Base-by-base conservation (phyloP, 2,797 vertebrate genomes). In the Falco cherrug region DNA sequence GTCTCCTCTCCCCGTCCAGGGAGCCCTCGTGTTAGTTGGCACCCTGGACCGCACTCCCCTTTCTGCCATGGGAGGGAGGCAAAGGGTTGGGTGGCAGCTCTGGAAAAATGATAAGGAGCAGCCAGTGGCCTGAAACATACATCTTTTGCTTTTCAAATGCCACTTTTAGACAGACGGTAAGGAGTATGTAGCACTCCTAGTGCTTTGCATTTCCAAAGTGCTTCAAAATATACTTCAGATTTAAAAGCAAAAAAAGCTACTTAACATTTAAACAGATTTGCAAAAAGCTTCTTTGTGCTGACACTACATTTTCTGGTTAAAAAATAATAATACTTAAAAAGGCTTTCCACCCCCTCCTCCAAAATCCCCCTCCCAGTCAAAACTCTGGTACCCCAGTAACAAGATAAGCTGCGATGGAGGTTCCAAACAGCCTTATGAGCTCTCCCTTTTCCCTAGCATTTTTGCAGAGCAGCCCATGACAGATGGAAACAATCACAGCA, bases 151-250 rank as follows among this genome's bases (percentile, higher is more conserved):
- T 96, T 95, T 76, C 71, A 91, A 89, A 96, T 43, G 93, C 91
- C 77, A 90, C 87, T 97, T 90, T 61, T 80, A 94, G 87, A 76
- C 59, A 90, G 90, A 92, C 4, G 22, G 87, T 93, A 89, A 85
- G 89, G 87, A 95, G 93, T 90, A 90, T 89, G 91, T 95, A 56
- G 80, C 84, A 87, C 89, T 95, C 84, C 85, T 90, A 95, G 91
- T 83, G 80, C 96, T 95, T 95, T 95, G 85, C 87, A 84, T 96
- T 95, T 92, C 84, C 94, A 96, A 96, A 96, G 94, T 97, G 96
- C 95, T 95, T 96, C 91, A 93, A 94, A 94, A 96, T 87, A 89
- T 96, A 94, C 92, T 97, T 97, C 69, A 89, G 87, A 89, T 92
- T 89, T 95, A 93, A 95, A 95, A 91, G 93, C 24, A 70, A 68